Conservation (phyloP, 2,888 invertebrate species). For the Apamea anceps region DNA sequence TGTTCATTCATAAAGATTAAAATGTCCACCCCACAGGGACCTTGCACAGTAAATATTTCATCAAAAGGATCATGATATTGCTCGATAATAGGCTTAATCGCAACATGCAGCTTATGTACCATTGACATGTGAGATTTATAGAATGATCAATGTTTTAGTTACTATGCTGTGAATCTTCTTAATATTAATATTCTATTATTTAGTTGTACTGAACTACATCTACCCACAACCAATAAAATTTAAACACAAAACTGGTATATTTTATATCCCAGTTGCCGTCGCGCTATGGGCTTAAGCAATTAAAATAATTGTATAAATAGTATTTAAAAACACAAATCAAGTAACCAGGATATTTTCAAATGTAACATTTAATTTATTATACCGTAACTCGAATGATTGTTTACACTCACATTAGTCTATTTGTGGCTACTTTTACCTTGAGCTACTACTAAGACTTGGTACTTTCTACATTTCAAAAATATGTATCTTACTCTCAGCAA, state of each 20-base stretch:
- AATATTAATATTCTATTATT: background rate
- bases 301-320: constrained; percentile 10
- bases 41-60: background rate
- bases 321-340: background rate
- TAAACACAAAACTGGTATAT: background rate
- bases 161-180: background rate
- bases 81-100: background rate
- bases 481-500: constrained; percentile 6
- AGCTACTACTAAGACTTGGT: constrained; percentile 9
- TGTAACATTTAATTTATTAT: background rate
- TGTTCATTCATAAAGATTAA: background rate
- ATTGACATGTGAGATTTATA: background rate
- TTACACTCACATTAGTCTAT: constrained; percentile 24
- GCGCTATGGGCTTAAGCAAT: background rate
- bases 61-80: background rate
- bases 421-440: constrained; percentile 35
- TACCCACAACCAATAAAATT: constrained; percentile 14
- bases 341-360: background rate
- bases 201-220: background rate
- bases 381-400: background rate
- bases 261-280: background rate
- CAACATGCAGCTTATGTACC: background rate
- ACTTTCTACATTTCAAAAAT: constrained; percentile 23
- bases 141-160: constrained; percentile 27
- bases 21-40: background rate